Percentiles rank a stretch among this genome's conserved stretches.
phyloP scores from a whole-genome alignment of 2,797 vertebrate species.

The Diceros bicornis region DNA sequence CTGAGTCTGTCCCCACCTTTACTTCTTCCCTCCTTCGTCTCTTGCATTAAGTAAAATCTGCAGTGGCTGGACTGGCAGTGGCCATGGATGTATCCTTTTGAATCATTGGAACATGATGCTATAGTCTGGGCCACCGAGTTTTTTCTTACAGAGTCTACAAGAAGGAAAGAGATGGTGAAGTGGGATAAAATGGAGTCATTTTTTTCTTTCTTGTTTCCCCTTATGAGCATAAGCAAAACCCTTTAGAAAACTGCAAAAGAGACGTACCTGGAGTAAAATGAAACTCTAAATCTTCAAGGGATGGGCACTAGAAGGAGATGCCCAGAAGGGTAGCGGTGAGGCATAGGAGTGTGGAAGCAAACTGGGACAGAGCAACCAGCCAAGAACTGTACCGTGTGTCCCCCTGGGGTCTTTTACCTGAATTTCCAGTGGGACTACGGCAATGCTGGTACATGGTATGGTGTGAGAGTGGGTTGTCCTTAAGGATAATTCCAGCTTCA shows the following conservation, averaged over 20 bases:
- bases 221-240: background rate
- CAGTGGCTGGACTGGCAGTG: background rate
- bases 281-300: background rate
- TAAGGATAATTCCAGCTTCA: conserved; percentile 12
- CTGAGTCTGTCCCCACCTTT: background rate
- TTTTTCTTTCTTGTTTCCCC: background rate
- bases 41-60: background rate
- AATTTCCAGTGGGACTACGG: background rate
- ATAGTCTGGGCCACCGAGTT: background rate
- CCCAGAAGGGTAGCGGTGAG: no score
- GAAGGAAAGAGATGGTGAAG: background rate
- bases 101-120: background rate
- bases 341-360: background rate
- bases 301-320: background rate
- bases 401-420: background rate
- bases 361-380: background rate
- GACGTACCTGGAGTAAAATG: background rate
- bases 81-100: background rate
- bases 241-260: background rate
- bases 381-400: background rate
- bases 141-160: background rate
- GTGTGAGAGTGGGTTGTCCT: background rate
- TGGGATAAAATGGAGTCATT: background rate
- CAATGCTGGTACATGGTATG: background rate
- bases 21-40: background rate